phyloP scores from a whole-genome alignment of 2,113 vertebrate genomes.

The Triplophysa siluroides region DNA sequence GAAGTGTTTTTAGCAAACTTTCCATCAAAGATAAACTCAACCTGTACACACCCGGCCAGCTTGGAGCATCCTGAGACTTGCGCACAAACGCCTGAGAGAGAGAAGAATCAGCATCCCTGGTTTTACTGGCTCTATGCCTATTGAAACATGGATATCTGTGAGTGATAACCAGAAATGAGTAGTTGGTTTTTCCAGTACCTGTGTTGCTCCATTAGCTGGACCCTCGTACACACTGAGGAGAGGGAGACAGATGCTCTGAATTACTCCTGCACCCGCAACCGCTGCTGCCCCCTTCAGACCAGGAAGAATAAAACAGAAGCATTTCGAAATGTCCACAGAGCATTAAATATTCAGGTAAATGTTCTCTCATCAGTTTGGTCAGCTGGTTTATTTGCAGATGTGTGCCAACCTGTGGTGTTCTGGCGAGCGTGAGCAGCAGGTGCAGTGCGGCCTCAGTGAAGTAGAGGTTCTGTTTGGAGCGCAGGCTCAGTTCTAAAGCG shows the following conservation, averaged over 20 bases:
- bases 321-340: background rate
- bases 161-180: background rate
- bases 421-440: conserved; percentile 91
- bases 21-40: conserved; percentile 95
- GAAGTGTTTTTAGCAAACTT: conserved; percentile 90
- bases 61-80: conserved; percentile 87
- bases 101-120: too few relatives aligned
- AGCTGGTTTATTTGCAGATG: background rate
- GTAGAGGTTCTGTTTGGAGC: conserved; percentile 91
- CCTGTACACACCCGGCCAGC: conserved; percentile 93
- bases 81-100: conserved; percentile 77
- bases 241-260: conserved; percentile 91
- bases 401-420: conserved; percentile 84
- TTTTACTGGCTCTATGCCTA: too few relatives aligned
- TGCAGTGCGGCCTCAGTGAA: conserved; percentile 92
- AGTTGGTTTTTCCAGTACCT: conserved; percentile 73
- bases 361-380: background rate
- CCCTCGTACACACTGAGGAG: conserved; percentile 92
- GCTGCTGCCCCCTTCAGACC: conserved; percentile 85
- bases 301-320: background rate
- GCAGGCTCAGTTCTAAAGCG: conserved; percentile 89
- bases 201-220: conserved; percentile 80
- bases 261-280: conserved; percentile 90
- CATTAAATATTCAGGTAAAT: background rate
- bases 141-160: too few relatives aligned